Conservation (phyloP, 2,888 invertebrate species). For the Myopa tessellatipennis region DNA sequence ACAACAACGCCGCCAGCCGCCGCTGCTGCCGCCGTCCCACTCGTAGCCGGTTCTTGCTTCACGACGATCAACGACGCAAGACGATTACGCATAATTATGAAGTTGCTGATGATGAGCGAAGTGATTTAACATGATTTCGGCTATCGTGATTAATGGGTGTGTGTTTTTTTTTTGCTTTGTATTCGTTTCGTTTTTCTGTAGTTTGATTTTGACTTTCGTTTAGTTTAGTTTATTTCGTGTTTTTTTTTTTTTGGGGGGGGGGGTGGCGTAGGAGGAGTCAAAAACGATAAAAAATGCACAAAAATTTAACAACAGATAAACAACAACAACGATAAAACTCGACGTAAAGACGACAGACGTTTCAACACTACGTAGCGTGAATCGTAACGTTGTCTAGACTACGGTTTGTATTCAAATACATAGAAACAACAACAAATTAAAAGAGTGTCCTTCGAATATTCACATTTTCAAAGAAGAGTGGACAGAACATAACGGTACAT, state of each 20-base stretch:
- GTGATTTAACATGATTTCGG: not conserved
- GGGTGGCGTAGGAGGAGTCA: too few relatives aligned
- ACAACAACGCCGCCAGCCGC: constrained; percentile 23
- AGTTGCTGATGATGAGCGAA: not conserved
- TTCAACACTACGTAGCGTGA: not conserved
- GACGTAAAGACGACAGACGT: not conserved
- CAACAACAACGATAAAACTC: constrained; percentile 21
- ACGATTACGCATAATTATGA: constrained; percentile 66
- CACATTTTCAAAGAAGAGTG: too few relatives aligned
- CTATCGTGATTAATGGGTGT: not conserved
- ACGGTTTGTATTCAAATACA: too few relatives aligned
- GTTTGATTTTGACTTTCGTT: too few relatives aligned
- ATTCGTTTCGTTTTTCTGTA: not conserved
- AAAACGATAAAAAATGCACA: not conserved
- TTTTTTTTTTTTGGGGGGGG: too few relatives aligned
- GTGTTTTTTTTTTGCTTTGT: not conserved
- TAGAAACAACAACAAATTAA: too few relatives aligned
- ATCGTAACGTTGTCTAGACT: too few relatives aligned
- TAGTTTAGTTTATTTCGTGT: not conserved
- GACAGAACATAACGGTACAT: too few relatives aligned
- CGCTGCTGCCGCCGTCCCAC: constrained; percentile 36
- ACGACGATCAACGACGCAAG: constrained; percentile 68
- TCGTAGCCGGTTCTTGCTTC: constrained; percentile 64
- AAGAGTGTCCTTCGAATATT: too few relatives aligned
- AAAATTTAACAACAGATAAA: not conserved